Base-by-base conservation (phyloP, 2,797 vertebrate genomes). In the Squalus acanthias region DNA sequence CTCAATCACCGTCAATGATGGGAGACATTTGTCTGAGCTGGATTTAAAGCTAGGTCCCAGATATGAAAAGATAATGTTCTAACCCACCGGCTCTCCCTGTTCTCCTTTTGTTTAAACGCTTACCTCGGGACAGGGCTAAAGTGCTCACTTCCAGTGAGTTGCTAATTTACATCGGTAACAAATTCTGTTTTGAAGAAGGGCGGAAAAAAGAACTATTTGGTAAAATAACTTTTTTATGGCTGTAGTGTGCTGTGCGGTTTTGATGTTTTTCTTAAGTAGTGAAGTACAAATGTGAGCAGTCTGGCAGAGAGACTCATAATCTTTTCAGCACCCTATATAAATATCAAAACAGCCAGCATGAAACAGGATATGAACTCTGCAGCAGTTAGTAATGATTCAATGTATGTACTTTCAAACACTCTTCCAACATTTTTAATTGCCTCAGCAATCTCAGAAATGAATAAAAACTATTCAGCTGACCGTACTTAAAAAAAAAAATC, bases 311-410 rank as follows among this genome's bases (percentile, higher is more conserved):
- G 26, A 4, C 88, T 91, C 53, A 91, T 89, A 89, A 89, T 89
- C 50, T 60, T 85, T 91, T 33, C 57, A 63, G 57, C 53, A 91
- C 88, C 82, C 88, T 60, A 33, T 89, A 89, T 60, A 91, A 91
- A 63, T 63, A 91, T 91, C 57, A n/a, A 24, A 91, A 91, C 0
- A 10, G 88, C 53, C 88, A 63, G 57, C 24, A 91, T 85, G 88
- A n/a, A 91, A 91, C 88, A 91, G 88, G 88, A 91, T 91, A 91
- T 63, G 57, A 91, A 63, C 53, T 63, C 88, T 33, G 57, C 57
- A 60, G 12, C 53, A 63, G 2, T 91, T 57, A 53, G 26, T 29
- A 91, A 63, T 91, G 57, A n/a, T 60, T 63, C 88, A 91, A 8
- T 57, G 1, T 3, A 17, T 3, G 10, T 91, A 91, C 17, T 85